phyloP scores from a whole-genome alignment of 2,888 invertebrate species.

The Drosophila anomalipes region DNA sequence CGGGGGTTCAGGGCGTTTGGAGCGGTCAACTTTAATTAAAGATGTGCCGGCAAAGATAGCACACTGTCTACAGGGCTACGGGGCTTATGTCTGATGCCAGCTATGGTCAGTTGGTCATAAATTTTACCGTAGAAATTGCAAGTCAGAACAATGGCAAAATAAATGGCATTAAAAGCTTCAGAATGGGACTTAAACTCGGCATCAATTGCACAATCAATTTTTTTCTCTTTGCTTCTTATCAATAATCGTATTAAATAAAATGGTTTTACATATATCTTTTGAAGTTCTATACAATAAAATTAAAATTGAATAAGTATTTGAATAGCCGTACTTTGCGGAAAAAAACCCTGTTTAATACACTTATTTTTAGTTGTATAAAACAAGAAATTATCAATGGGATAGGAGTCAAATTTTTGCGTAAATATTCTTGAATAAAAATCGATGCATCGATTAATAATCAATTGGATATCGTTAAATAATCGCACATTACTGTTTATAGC shows the following conservation, averaged over 20 bases:
- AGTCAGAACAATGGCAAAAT: conserved; percentile 24
- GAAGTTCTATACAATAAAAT: not conserved
- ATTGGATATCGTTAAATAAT: not conserved
- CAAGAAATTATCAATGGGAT: not conserved
- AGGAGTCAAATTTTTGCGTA: not conserved
- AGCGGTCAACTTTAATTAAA: conserved; percentile 69
- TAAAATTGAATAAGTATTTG: not conserved
- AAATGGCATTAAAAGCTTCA: conserved; percentile 24
- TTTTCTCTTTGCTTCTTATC: conserved; percentile 8
- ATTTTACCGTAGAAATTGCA: conserved; percentile 44
- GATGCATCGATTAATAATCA: not conserved
- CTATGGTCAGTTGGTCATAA: conserved; percentile 57
- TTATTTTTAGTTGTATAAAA: not conserved
- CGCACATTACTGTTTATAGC: not conserved
- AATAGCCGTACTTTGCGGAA: not conserved
- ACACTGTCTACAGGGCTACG: conserved; percentile 4
- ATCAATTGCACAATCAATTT: not conserved
- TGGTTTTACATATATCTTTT: not conserved
- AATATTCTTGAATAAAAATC: not conserved
- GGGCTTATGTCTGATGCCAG: conserved; percentile 25
- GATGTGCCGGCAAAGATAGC: conserved; percentile 58
- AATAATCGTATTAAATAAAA: conserved; percentile 2
- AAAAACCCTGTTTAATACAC: not conserved
- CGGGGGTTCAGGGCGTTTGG: not conserved
- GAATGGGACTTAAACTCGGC: conserved; percentile 1